Evolutionary conservation across 2,888 invertebrate genomes (phyloP).

Genomic region (Glaucopsyche alexis): DNA sequence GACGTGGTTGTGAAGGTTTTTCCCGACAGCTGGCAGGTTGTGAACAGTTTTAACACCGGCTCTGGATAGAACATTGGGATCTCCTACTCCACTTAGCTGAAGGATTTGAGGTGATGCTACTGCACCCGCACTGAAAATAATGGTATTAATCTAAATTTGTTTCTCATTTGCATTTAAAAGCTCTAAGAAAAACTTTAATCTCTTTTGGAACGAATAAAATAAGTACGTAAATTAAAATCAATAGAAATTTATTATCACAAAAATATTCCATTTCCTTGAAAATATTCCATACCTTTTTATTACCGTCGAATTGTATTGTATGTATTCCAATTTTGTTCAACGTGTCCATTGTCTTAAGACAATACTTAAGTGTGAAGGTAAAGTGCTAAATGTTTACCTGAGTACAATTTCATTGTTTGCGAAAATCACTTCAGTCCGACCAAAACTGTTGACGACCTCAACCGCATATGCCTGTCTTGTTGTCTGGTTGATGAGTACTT

Average conservation of each 20-base stretch:
- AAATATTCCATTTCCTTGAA: background rate
- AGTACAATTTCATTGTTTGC: conserved; percentile 85
- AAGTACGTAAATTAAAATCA: too few species aligned
- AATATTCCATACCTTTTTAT: background rate
- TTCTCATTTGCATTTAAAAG: background rate
- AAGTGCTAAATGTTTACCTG: conserved; percentile 59
- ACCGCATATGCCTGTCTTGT: conserved; percentile 89
- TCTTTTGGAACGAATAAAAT: too few species aligned
- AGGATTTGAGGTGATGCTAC: conserved; percentile 97
- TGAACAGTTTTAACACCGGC: conserved; percentile 84
- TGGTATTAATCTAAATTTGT: background rate
- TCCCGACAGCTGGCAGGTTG: conserved; percentile 89
- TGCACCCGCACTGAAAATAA: conserved; percentile 83
- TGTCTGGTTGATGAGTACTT: conserved; percentile 86
- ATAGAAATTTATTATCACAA: background rate
- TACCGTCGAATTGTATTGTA: background rate
- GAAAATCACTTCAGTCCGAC: conserved; percentile 79
- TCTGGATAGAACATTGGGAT: conserved; percentile 83
- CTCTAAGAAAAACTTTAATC: too few species aligned
- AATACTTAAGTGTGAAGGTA: conserved; percentile 6
- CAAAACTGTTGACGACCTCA: conserved; percentile 82
- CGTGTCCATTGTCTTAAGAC: background rate
- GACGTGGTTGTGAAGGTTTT: conserved; percentile 92
- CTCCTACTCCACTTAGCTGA: conserved; percentile 93
- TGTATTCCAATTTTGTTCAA: background rate